These are phyloP conservation scores for Coenonympha arcania DNA, from an alignment of 2,888 invertebrate species.

Conservation along the genomic window DNA sequence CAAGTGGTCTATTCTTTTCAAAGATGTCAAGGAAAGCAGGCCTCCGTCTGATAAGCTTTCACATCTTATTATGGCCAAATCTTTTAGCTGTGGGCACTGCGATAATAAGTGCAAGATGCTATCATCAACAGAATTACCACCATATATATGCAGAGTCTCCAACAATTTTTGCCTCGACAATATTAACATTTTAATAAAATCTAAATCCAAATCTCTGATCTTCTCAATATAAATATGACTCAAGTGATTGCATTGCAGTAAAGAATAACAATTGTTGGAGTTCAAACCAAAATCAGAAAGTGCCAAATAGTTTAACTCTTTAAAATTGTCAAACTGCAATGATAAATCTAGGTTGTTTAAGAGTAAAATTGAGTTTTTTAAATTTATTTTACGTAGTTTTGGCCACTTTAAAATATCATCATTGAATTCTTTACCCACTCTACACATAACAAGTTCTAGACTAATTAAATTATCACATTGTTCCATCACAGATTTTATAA, in stretches of 20 bases:
- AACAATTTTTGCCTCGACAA: constrained; percentile 45
- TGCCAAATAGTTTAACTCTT: constrained; percentile 46
- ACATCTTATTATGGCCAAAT: constrained; percentile 59
- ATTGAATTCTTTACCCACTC: constrained; percentile 51
- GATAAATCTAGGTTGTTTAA: constrained; percentile 39
- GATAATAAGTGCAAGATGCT: constrained; percentile 48
- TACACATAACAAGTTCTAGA: constrained; percentile 63
- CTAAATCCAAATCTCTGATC: constrained; percentile 49
- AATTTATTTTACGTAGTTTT: constrained; percentile 50
- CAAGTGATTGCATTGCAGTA: constrained; percentile 51
- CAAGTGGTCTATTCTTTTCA: constrained; percentile 47
- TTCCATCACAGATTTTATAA: constrained; percentile 46
- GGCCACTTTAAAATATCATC: constrained; percentile 49
- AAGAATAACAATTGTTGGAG: constrained; percentile 45
- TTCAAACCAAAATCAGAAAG: constrained; percentile 63
- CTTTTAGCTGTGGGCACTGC: constrained; percentile 47
- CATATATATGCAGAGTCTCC: constrained; percentile 54
- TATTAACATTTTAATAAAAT: constrained; percentile 50
- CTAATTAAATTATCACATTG: constrained; percentile 52
- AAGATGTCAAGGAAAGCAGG: constrained; percentile 42
- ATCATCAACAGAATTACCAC: constrained; percentile 55
- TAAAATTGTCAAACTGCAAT: constrained; percentile 51
- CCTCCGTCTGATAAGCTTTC: constrained; percentile 59
- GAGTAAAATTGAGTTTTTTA: constrained; percentile 56
- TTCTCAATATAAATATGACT: constrained; percentile 61